phyloP scores from a whole-genome alignment of 2,113 vertebrate genomes.

The Sardina pilchardus region DNA sequence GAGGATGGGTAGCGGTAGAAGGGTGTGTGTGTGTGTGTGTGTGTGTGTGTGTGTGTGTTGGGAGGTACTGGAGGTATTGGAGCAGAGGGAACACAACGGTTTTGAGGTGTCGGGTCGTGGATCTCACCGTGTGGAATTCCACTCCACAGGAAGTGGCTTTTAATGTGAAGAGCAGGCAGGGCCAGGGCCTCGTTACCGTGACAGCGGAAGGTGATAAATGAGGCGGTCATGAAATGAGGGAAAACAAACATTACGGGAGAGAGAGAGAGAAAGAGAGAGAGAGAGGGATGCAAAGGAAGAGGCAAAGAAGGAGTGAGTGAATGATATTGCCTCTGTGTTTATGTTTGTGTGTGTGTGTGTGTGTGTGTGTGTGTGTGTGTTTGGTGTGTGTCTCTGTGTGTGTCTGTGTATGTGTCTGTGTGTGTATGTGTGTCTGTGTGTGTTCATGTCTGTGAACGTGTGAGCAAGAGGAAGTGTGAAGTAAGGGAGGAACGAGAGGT shows the following conservation, averaged over 20 bases:
- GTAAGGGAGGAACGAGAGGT: neutral
- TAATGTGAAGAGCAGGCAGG: neutral
- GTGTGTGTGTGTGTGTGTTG: neutral
- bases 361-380: conserved; percentile 8
- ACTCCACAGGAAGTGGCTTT: neutral
- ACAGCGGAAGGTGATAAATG: neutral
- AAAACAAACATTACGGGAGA: neutral
- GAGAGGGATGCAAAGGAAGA: neutral
- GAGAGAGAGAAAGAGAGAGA: neutral
- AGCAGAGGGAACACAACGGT: neutral
- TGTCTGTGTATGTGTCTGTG: conserved; percentile 10
- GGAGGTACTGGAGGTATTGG: neutral
- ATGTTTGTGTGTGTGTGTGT: conserved; percentile 5
- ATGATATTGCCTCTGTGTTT: neutral
- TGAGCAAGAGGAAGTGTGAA: neutral
- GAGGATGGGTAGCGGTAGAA: neutral
- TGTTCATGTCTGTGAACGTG: neutral
- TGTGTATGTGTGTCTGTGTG: conserved; percentile 5
- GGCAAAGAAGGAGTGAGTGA: neutral
- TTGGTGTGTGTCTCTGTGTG: neutral
- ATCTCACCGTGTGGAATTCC: neutral
- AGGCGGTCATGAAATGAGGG: neutral
- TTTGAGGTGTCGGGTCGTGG: neutral
- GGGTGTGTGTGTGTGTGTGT: neutral
- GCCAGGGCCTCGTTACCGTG: neutral